These are phyloP conservation scores for Brachypteracias leptosomus DNA, from an alignment of 2,113 vertebrate species.

Conservation along the genomic window DNA sequence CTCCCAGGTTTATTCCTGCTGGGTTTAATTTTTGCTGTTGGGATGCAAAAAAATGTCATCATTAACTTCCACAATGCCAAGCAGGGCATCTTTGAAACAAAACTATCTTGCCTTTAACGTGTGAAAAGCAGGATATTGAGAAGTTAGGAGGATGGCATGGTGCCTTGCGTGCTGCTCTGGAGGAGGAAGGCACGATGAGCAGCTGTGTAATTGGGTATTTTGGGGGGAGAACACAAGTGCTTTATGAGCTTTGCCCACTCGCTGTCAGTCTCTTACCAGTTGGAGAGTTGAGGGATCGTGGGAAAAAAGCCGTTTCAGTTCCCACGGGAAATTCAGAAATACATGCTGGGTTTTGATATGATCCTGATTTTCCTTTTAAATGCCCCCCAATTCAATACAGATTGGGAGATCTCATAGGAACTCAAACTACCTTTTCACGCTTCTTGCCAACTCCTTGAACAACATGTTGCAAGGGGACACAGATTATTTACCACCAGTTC, in stretches of 20 bases:
- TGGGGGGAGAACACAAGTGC: background rate
- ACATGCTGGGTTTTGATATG: background rate
- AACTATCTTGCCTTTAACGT: background rate
- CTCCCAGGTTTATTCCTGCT: background rate
- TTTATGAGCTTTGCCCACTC: background rate
- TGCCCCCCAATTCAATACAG: rapidly evolving
- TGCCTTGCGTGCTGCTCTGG: background rate
- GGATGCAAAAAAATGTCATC: background rate
- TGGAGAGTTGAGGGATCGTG: background rate
- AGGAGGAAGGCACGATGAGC: background rate
- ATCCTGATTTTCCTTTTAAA: background rate
- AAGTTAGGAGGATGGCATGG: background rate
- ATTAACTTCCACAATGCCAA: background rate
- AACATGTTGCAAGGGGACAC: rapidly evolving
- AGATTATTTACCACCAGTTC: background rate
- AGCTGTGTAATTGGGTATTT: background rate
- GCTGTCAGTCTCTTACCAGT: background rate
- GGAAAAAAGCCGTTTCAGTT: background rate
- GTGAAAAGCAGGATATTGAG: background rate
- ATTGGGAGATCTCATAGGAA: background rate
- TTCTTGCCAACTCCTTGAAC: background rate
- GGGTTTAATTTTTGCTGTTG: background rate
- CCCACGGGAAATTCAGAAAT: background rate
- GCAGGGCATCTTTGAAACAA: background rate
- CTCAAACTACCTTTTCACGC: background rate